phyloP scores from a whole-genome alignment of 2,797 vertebrate species.

The Ctenopoma kingsleyae region DNA sequence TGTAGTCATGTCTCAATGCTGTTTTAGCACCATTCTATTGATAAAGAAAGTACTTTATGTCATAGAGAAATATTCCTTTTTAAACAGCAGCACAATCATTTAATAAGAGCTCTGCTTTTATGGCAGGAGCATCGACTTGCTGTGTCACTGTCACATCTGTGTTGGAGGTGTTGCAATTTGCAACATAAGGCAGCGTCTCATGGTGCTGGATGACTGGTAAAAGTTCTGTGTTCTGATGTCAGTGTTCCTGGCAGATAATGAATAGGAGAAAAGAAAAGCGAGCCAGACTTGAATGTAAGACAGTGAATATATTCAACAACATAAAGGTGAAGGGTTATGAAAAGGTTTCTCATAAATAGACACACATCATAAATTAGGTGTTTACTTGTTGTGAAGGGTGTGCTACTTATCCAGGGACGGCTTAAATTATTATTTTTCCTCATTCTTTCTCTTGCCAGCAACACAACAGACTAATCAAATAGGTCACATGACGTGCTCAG shows the following conservation, averaged over 20 bases:
- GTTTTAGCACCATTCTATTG: neutral
- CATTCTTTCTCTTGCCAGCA: slow-evolving; percentile 4
- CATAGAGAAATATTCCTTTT: slow-evolving; percentile 32
- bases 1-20: neutral
- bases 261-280: slow-evolving; percentile 23
- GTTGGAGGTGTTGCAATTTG: slow-evolving; percentile 30
- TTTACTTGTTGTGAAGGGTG: slow-evolving; percentile 25
- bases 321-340: slow-evolving; percentile 27
- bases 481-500: slow-evolving; percentile 14
- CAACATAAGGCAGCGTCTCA: slow-evolving; percentile 13
- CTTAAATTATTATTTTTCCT: slow-evolving; percentile 19
- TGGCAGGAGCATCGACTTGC: slow-evolving; percentile 16
- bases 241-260: slow-evolving; percentile 38
- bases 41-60: slow-evolving; percentile 15
- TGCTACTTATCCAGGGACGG: slow-evolving; percentile 19
- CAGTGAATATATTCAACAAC: slow-evolving; percentile 22
- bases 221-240: slow-evolving; percentile 24
- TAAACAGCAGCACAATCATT: slow-evolving; percentile 34
- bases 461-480: slow-evolving; percentile 28
- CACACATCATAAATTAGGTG: slow-evolving; percentile 22
- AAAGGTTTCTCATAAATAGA: slow-evolving; percentile 28
- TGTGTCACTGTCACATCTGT: slow-evolving; percentile 35
- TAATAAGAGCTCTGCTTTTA: slow-evolving; percentile 12
- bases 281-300: slow-evolving; percentile 13
- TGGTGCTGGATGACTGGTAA: slow-evolving; percentile 8